Evolutionary conservation across 2,113 vertebrate genomes (phyloP), one percentile per base, ranked within the genome.

Genomic region (Hippolais icterina): DNA sequence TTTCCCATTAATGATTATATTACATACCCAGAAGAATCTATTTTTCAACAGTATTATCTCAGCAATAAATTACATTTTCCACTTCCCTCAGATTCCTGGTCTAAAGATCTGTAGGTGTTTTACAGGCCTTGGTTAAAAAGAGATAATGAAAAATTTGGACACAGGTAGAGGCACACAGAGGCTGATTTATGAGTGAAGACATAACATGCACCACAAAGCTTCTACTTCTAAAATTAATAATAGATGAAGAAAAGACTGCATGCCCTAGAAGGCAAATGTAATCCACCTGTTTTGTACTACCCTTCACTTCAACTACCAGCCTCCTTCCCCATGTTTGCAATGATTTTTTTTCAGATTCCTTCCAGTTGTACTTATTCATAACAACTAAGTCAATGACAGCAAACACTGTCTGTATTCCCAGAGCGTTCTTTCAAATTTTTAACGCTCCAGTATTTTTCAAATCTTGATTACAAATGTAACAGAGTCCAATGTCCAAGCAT

Each of bases 51-150:
- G 61, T 84, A 65, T 89, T 94, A 81, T 84, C 88, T 89, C 61
- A 89, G 44, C 61, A 88, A 90, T 96, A 93, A 89, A 83, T 94
- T 86, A 81, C 16, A 61, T 87, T 94, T 89, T 88, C 76, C 31
- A 50, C 61, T 94, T 81, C 56, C 61, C 47, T 89, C 37, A 33
- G 52, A 50, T 92, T 86, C 60, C 64, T 49, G 11, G 31, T 82
- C 68, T 75, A 79, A 94, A 94, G n/a, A 83, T 81, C 83, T 78
- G 52, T 56, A 94, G 65, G 60, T 90, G 44, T 88, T 94, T 92
- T 89, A 83, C 25, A 90, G 86, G 28, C 29, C 54, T 88, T 80
- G 52, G 35, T 39, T 87, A 69, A 57, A 90, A 49, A 80, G 75
- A 88, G 68, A 74, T 46, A 68, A 83, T 4, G 13, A 77, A 64